These are phyloP conservation scores for Dolichopus griseipennis DNA, from an alignment of 2,888 invertebrate species.

Conservation along the genomic window DNA sequence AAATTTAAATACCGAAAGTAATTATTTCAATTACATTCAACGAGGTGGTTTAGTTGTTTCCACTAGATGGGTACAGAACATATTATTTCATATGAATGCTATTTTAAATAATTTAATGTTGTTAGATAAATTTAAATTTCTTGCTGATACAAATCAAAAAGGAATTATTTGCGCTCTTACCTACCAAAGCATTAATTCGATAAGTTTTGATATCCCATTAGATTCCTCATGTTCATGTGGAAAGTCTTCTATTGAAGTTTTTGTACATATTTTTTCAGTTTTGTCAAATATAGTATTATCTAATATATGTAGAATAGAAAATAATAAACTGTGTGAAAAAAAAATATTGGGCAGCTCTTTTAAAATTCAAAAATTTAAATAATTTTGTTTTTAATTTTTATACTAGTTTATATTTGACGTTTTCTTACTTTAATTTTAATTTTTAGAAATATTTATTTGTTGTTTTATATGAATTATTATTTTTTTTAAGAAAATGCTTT, in stretches of 20 bases:
- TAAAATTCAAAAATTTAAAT: neutral
- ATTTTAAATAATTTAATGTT: conserved; percentile 2
- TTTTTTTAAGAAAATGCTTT: too few relatives aligned
- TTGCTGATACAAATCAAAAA: neutral
- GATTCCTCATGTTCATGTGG: neutral
- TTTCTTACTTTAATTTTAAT: too few relatives aligned
- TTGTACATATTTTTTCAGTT: neutral
- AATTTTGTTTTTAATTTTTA: too few relatives aligned
- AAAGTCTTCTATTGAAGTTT: neutral
- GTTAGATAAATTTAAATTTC: neutral
- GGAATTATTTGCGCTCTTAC: conserved; percentile 2
- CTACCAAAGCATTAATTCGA: neutral
- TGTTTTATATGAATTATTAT: too few relatives aligned
- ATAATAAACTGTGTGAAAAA: neutral
- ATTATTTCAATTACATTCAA: neutral
- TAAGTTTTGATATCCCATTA: neutral
- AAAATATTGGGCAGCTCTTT: neutral
- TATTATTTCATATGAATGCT: neutral
- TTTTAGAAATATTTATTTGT: too few relatives aligned
- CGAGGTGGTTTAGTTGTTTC: neutral
- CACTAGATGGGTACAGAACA: neutral
- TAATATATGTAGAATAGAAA: neutral
- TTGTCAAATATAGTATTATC: neutral
- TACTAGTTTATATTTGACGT: too few relatives aligned
- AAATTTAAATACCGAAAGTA: neutral